Conservation (phyloP, 2,797 vertebrate genomes). For the Falco naumanni region DNA sequence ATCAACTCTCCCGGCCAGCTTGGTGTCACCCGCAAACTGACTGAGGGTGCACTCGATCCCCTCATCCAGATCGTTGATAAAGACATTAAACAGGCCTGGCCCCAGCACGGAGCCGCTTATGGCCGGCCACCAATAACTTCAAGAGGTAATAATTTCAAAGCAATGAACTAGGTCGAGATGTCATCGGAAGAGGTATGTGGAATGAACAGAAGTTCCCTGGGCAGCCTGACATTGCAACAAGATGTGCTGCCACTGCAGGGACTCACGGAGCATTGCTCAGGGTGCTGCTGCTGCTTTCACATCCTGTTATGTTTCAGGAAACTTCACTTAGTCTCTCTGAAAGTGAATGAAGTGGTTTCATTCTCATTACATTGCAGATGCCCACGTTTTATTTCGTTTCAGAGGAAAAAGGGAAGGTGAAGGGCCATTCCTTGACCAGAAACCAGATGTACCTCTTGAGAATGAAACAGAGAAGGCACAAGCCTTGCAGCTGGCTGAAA, state of each 20-base stretch:
- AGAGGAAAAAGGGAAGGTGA: neutral
- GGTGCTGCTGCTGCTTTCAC: constrained; percentile 5
- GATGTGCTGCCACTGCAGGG: neutral
- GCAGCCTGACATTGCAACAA: constrained; percentile 16
- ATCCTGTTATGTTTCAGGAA: constrained; percentile 23
- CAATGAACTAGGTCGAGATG: neutral
- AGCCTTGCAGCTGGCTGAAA: neutral
- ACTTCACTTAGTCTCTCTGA: neutral
- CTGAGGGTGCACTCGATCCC: neutral
- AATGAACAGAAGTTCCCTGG: neutral
- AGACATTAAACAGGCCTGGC: neutral
- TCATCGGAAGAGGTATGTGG: constrained; percentile 13
- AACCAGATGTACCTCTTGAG: neutral
- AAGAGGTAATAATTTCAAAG: constrained; percentile 18
- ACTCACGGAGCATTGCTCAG: neutral
- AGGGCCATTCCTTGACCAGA: neutral
- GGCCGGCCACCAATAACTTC: neutral
- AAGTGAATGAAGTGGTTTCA: constrained; percentile 8
- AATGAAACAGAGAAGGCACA: neutral
- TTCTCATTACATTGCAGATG: neutral
- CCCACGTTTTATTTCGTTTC: neutral
- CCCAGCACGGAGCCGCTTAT: neutral
- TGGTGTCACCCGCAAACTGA: neutral
- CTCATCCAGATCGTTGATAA: neutral
- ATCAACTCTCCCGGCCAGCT: neutral